Conservation (phyloP, 2,797 vertebrate genomes). For the Crax fasciolata region DNA sequence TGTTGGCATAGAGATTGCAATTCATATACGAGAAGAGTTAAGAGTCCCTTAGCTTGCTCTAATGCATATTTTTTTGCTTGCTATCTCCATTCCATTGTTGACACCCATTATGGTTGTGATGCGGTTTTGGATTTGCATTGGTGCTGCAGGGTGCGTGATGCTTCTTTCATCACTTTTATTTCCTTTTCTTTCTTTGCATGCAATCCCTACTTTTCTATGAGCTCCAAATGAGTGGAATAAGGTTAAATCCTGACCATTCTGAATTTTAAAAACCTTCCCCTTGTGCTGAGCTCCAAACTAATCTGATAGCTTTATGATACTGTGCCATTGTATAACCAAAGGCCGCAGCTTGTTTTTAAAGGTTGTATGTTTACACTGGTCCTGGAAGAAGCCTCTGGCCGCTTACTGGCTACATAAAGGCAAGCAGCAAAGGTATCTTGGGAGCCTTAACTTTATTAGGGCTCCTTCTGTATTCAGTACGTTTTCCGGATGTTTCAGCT, state of each 20-base stretch:
- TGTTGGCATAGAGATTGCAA: not conserved
- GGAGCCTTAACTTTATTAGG: not conserved
- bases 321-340: not conserved
- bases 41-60: not conserved
- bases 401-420: not conserved
- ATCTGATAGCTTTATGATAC: not conserved
- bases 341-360: not conserved
- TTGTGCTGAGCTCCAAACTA: not conserved
- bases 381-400: not conserved
- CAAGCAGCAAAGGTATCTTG: not conserved
- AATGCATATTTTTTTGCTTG: not conserved
- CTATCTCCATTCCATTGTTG: not conserved
- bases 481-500: not conserved
- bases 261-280: not conserved
- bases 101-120: not conserved
- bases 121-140: not conserved
- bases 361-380: not conserved
- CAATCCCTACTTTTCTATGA: not conserved
- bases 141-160: not conserved
- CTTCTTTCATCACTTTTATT: not conserved
- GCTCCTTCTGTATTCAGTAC: not conserved
- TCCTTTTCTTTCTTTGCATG: not conserved
- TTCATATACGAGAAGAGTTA: not conserved
- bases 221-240: not conserved
- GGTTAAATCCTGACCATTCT: constrained; percentile 2